phyloP scores from a whole-genome alignment of 2,797 vertebrate species.

The Orestias chungarensis region DNA sequence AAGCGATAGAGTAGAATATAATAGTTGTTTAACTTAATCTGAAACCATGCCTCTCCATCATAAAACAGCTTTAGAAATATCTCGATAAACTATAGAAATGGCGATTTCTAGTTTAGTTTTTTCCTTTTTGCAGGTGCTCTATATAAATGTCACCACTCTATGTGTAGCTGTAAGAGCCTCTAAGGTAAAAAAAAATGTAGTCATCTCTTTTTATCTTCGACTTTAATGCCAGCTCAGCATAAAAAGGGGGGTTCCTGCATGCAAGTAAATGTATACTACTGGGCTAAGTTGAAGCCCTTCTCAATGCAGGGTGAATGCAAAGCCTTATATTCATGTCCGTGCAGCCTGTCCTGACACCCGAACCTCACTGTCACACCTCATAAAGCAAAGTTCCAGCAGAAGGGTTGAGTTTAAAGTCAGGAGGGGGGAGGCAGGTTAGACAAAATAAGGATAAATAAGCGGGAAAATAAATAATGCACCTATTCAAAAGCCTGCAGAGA shows the following conservation, averaged over 20 bases:
- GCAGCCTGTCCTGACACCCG: conserved; percentile 30
- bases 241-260: conserved; percentile 77
- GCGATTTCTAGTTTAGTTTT: no score
- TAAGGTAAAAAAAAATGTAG: conserved; percentile 43
- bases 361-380: conserved; percentile 75
- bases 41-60: not conserved
- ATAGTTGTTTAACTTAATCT: not conserved
- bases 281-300: conserved; percentile 66
- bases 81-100: conserved; percentile 26
- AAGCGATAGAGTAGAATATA: not conserved
- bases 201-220: conserved; percentile 57
- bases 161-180: conserved; percentile 45
- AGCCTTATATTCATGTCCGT: conserved; percentile 66
- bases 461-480: conserved; percentile 51
- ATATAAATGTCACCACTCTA: conserved; percentile 29
- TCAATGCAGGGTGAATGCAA: conserved; percentile 63
- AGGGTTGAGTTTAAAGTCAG: conserved; percentile 57
- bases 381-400: conserved; percentile 65
- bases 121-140: conserved; percentile 23
- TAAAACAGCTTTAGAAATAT: not conserved
- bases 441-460: conserved; percentile 71
- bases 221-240: conserved; percentile 87
- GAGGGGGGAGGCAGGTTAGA: conserved; percentile 51
- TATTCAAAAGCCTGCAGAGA: conserved; percentile 49
- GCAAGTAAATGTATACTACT: conserved; percentile 61